Conservation (phyloP, 2,888 invertebrate genomes). For the Leuctra nigra region DNA sequence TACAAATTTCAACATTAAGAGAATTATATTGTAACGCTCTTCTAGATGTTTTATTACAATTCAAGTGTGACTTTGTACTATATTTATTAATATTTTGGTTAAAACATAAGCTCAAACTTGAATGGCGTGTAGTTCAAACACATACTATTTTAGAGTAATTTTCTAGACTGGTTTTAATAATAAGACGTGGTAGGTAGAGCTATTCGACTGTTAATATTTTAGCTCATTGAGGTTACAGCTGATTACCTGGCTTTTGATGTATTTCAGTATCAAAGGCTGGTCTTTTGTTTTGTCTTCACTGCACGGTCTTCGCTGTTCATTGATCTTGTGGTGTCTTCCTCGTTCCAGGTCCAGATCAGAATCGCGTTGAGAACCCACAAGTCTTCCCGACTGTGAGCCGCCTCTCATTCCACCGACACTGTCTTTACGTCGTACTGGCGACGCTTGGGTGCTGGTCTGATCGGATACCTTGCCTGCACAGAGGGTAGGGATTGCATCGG, state of each 20-base stretch:
- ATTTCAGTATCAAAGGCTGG: slow-evolving; percentile 66
- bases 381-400: slow-evolving; percentile 44
- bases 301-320: slow-evolving; percentile 34
- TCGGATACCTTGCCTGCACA: slow-evolving; percentile 68
- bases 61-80: too few relatives aligned
- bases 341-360: slow-evolving; percentile 46
- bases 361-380: slow-evolving; percentile 42
- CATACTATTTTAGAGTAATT: too few relatives aligned
- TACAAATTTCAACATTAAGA: too few relatives aligned
- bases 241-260: slow-evolving; percentile 61
- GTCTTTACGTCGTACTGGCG: slow-evolving; percentile 71
- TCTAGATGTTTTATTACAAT: too few relatives aligned
- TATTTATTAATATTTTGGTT: too few relatives aligned
- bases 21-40: too few relatives aligned
- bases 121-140: too few relatives aligned
- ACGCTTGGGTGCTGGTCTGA: slow-evolving; percentile 70
- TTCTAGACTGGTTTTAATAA: too few relatives aligned
- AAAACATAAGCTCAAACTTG: too few relatives aligned
- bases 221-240: too few relatives aligned
- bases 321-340: slow-evolving; percentile 27
- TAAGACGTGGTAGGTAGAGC: too few relatives aligned
- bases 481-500: neutral
- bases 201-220: too few relatives aligned
- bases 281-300: slow-evolving; percentile 46
- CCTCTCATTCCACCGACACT: slow-evolving; percentile 58